Conservation (phyloP, 1,140 invertebrate species). For the Octopus sinensis region DNA sequence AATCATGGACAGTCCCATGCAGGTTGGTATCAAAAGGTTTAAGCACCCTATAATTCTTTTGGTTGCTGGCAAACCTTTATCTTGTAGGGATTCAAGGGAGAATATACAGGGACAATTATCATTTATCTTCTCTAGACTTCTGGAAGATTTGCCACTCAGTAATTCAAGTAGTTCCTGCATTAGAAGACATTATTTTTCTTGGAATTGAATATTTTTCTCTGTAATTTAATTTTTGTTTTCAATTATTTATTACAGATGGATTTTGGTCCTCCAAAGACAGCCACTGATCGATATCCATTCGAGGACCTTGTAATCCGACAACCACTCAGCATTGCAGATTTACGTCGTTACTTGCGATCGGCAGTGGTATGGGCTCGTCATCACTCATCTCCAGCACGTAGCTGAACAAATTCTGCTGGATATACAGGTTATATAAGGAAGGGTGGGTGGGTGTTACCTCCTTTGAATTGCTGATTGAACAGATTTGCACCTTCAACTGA, state of each 20-base stretch:
- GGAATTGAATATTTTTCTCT: no score
- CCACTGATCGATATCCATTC: slow-evolving; percentile 28
- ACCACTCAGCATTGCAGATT: slow-evolving; percentile 43
- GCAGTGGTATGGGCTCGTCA: not conserved
- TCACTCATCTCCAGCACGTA: slow-evolving; percentile 2
- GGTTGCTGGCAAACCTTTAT: no score
- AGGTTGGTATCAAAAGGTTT: no score
- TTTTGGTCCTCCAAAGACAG: slow-evolving; percentile 12
- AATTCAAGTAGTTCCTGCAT: no score
- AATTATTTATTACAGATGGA: slow-evolving; percentile 2
- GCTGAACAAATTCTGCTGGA: not conserved
- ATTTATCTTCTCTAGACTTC: no score
- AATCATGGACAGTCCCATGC: no score
- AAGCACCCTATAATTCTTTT: no score
- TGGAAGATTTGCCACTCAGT: no score
- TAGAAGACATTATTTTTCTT: not conserved
- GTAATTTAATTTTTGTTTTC: not conserved
- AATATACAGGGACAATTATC: no score
- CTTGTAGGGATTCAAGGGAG: no score
- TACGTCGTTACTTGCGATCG: slow-evolving; percentile 45
- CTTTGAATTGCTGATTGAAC: not conserved
- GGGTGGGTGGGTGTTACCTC: not conserved
- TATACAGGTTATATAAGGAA: not conserved
- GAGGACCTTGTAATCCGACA: slow-evolving; percentile 48
- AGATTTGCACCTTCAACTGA: not conserved